These are phyloP conservation scores for Paragorgia papillata DNA, from an alignment of 92 coral and sea anemone species.

Conservation along the genomic window DNA sequence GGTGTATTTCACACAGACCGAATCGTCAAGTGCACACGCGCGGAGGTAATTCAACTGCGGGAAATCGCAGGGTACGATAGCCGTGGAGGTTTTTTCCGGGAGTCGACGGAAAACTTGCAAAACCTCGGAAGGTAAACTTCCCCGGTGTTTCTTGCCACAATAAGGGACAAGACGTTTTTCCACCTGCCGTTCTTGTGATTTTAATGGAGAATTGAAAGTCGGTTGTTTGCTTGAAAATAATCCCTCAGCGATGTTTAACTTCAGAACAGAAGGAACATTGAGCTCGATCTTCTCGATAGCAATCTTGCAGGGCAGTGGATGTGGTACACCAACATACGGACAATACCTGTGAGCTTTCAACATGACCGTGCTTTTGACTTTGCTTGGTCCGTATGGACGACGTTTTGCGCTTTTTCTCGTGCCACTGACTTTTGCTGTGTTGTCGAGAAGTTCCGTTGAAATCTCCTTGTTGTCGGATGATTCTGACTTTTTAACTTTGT, in stretches of 20 bases:
- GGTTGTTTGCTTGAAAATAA: not conserved
- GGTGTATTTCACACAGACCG: constrained; percentile 2
- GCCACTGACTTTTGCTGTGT: constrained; percentile 7
- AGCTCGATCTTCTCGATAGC: not conserved
- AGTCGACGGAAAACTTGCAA: constrained; percentile 8
- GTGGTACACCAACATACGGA: constrained; percentile 19
- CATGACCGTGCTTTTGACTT: constrained; percentile 6
- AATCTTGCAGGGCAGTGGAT: not conserved
- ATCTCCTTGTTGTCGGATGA: not conserved
- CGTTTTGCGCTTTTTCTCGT: constrained; percentile 25
- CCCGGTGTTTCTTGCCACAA: not conserved
- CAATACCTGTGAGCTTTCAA: constrained; percentile 20
- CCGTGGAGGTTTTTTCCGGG: constrained; percentile 2
- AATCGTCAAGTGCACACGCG: not conserved
- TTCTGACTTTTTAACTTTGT: not conserved
- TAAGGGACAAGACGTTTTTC: constrained; percentile 15
- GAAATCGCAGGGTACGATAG: constrained; percentile 18
- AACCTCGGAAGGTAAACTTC: constrained; percentile 3
- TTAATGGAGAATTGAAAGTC: not conserved
- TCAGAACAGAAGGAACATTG: not conserved
- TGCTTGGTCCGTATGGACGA: constrained; percentile 21
- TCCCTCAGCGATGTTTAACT: not conserved
- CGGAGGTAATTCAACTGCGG: constrained; percentile 1
- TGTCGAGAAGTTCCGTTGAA: not conserved
- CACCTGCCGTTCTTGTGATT: not conserved